Conservation (phyloP, 2,113 vertebrate species). For the Cephalopholis sonnerati region DNA sequence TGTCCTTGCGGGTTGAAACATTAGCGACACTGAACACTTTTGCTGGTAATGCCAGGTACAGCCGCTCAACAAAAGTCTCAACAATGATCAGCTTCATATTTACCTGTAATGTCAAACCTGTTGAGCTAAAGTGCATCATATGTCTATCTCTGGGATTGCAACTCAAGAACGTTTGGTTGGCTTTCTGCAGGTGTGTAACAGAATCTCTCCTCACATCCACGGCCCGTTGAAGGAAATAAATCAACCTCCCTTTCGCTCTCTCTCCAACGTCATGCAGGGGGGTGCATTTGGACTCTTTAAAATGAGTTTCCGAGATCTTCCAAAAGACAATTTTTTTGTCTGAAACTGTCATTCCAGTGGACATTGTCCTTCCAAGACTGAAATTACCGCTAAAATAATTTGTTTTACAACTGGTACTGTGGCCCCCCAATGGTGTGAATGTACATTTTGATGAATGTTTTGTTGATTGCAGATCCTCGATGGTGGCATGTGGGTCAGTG, state of each 20-base stretch:
- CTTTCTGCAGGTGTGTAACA: conserved; percentile 50
- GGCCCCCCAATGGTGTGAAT: conserved; percentile 70
- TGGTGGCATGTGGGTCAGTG: conserved; percentile 47
- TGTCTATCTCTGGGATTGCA: conserved; percentile 63
- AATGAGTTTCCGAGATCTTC: conserved; percentile 76
- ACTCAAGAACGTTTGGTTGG: conserved; percentile 46
- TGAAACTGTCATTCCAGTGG: conserved; percentile 74
- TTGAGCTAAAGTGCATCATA: conserved; percentile 44
- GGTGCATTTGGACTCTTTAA: conserved; percentile 46
- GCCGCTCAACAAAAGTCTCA: conserved; percentile 19
- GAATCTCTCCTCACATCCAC: conserved; percentile 15
- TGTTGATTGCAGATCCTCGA: conserved; percentile 52
- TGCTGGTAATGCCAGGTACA: conserved; percentile 13
- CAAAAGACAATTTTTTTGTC: conserved; percentile 66
- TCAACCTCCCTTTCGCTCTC: conserved; percentile 24
- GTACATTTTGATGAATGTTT: conserved; percentile 75
- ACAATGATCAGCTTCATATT: conserved; percentile 21
- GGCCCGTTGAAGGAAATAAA: conserved; percentile 34
- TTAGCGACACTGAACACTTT: conserved; percentile 34
- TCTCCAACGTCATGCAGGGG: conserved; percentile 33
- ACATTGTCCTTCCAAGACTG: conserved; percentile 61
- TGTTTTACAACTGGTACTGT: conserved; percentile 62
- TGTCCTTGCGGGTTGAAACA: conserved; percentile 25
- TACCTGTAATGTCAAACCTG: conserved; percentile 29
- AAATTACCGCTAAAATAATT: conserved; percentile 48